Percentiles rank a stretch among this genome's conserved stretches.
phyloP scores from a whole-genome alignment of 1,140 invertebrate species.

The Diachasma alloeum region DNA sequence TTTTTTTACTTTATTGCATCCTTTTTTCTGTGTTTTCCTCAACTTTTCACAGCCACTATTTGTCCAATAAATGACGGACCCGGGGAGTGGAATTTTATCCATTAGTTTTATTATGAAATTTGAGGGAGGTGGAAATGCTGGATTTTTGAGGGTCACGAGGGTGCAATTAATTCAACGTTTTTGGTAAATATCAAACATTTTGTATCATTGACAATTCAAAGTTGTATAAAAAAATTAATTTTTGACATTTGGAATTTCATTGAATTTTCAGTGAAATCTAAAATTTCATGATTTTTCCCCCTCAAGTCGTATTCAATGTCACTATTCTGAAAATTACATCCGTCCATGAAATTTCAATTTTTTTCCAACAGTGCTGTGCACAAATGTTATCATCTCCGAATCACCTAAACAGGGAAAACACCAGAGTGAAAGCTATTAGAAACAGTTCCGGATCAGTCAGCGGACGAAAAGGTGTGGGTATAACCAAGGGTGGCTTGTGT shows the following conservation, averaged over 20 bases:
- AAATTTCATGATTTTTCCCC: too few species aligned
- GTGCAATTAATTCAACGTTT: too few species aligned
- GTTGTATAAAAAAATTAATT: too few species aligned
- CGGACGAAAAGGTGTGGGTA: neutral
- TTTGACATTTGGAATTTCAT: too few species aligned
- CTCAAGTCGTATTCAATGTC: too few species aligned
- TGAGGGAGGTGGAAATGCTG: neutral
- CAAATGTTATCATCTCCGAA: too few species aligned
- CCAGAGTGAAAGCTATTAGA: constrained; percentile 37
- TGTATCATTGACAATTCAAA: too few species aligned
- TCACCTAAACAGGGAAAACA: neutral
- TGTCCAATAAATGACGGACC: constrained; percentile 20
- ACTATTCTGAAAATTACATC: too few species aligned
- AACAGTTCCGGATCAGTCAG: constrained; percentile 26
- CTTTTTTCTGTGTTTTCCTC: constrained; percentile 7
- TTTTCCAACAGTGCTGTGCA: too few species aligned
- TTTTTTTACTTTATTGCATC: neutral
- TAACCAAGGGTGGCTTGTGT: constrained; percentile 37
- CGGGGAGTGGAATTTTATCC: neutral
- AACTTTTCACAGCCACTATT: constrained; percentile 37
- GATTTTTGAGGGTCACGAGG: neutral
- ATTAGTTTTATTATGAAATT: neutral
- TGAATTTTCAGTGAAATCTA: too few species aligned
- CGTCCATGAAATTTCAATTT: too few species aligned
- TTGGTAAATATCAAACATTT: too few species aligned